Conservation (phyloP, 2,888 invertebrate species). For the Lepidochrysops patricia region DNA sequence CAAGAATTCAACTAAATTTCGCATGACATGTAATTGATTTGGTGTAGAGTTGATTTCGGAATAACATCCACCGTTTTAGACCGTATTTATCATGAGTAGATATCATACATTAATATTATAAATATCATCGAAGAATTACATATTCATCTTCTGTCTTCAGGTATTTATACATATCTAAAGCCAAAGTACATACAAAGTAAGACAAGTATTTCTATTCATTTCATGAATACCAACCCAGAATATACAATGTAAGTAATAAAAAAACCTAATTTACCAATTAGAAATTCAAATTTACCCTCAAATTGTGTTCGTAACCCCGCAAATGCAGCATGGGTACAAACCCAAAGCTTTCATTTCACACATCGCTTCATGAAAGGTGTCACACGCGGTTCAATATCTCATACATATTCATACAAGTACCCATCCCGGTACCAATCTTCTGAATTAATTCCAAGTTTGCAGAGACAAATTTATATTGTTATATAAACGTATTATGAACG, state of each 20-base stretch:
- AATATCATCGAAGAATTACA: too few species aligned
- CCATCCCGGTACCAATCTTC: slow-evolving; percentile 16
- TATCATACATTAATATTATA: too few species aligned
- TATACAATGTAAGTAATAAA: too few species aligned
- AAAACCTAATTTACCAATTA: neutral
- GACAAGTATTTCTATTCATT: too few species aligned
- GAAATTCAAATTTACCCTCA: slow-evolving; percentile 19
- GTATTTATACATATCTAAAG: too few species aligned
- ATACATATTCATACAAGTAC: slow-evolving; percentile 51
- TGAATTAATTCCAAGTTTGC: slow-evolving; percentile 24
- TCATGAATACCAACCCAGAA: too few species aligned
- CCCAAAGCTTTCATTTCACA: slow-evolving; percentile 20
- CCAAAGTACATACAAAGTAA: too few species aligned
- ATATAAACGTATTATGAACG: slow-evolving; percentile 10
- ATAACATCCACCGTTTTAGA: neutral
- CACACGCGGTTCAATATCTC: slow-evolving; percentile 43
- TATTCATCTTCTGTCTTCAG: too few species aligned
- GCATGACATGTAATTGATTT: too few species aligned
- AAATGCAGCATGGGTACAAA: slow-evolving; percentile 16
- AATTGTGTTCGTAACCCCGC: slow-evolving; percentile 13
- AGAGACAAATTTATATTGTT: neutral
- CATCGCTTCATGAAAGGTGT: slow-evolving; percentile 41
- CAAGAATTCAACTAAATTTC: too few species aligned
- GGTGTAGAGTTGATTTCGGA: too few species aligned
- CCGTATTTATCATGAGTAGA: too few species aligned